Base-by-base conservation (phyloP, 2,888 invertebrate species). In the Rotaria macrura region DNA sequence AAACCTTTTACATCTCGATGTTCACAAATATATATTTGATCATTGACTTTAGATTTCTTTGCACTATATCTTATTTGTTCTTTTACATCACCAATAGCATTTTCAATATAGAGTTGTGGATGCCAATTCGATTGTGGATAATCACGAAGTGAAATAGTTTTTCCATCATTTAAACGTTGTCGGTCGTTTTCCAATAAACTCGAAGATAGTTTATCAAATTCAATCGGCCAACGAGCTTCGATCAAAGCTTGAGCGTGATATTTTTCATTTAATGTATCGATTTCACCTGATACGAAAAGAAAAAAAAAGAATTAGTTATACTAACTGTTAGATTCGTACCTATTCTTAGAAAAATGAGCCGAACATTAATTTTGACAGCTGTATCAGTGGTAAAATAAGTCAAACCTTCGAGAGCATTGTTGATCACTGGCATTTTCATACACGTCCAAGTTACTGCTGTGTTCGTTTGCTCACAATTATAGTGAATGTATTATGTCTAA, bases 201-300 rank as follows among this genome's bases (percentile, higher is more conserved):
- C 3, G 49, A 52, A 17, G 52, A 54, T 29, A 85, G 43, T 52
- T 85, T 34, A 34, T 29, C n/a, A n/a, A 49, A 20, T 20, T 10
- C n/a, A 20, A 29, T 14, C 29, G 25, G 25, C 85, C 85, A 85
- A 52, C 79, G 40, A 1, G 85, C 38, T 79, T 54, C 55, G 17
- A 85, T 55, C 17, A 52, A 79, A 6, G 79, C 54, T 55, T 85
- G 79, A 9, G 85, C 85, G 40, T 85, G 85, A 83, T 83, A 85
- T 52, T 85, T 85, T 54, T 85, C 85, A 49, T 49, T 49, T 17
- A 49, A 49, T 49, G 49, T 49, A 49, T 49, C 49, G 17, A 49
- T 49, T 49, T 49, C 49, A 49, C 49, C 49, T 49, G n/a, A n/a
- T n/a, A n/a, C n/a, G n/a, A n/a, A n/a, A n/a, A n/a, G n/a, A n/a